Percentiles rank a stretch among this genome's conserved stretches.
phyloP scores from a whole-genome alignment of 2,113 vertebrate species.

The Ramphastos sulfuratus region DNA sequence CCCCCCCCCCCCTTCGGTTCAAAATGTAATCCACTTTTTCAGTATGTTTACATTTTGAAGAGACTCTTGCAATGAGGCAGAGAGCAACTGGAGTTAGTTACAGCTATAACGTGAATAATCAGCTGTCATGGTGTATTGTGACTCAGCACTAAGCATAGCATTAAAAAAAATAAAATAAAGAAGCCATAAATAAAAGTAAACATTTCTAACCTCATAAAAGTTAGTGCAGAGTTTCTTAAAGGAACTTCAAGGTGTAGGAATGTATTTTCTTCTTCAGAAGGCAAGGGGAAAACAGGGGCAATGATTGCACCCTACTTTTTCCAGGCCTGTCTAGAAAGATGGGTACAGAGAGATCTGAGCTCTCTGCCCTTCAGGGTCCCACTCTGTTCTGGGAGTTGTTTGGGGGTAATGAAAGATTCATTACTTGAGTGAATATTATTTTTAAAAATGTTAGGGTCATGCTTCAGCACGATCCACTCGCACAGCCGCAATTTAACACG shows the following conservation, averaged over 20 bases:
- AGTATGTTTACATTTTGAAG: not conserved
- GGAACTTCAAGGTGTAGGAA: not conserved
- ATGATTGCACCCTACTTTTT: not conserved
- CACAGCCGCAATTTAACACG: not conserved
- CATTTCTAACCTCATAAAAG: not conserved
- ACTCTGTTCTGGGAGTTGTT: not conserved
- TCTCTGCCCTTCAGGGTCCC: not conserved
- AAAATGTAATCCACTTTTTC: constrained; percentile 28
- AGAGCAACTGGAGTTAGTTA: constrained; percentile 20
- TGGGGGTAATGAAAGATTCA: not conserved
- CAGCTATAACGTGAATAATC: constrained; percentile 19
- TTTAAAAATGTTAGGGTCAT: not conserved
- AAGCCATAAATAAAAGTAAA: not conserved
- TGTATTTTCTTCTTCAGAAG: not conserved
- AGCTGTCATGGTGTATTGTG: not conserved
- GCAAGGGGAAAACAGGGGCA: not conserved
- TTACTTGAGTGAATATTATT: not conserved
- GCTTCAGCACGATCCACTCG: not conserved
- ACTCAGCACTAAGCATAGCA: constrained; percentile 7
- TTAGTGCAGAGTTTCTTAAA: not conserved
- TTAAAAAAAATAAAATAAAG: constrained; percentile 48
- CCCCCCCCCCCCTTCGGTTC: not conserved
- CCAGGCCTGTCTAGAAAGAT: not conserved
- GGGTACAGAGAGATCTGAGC: not conserved
- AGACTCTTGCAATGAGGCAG: constrained; percentile 19